Base-by-base conservation (phyloP, 2,797 vertebrate genomes). In the Paguma larvata region DNA sequence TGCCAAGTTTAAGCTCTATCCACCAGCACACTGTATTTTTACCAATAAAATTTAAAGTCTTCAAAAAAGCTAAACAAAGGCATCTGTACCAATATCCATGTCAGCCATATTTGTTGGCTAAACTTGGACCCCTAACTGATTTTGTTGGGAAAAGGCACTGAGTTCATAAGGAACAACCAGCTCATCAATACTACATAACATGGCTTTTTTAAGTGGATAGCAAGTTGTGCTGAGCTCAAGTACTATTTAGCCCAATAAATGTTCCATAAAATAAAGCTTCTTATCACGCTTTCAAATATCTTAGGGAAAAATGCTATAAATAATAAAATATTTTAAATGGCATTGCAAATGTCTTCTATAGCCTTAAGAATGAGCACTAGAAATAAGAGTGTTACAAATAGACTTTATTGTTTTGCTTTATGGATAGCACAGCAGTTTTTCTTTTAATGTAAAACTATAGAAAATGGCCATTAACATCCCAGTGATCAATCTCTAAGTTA, bases 291-390 rank as follows among this genome's bases (percentile, higher is more conserved):
- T 94, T 83, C 84, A 95, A 92, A 53, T 85, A 85, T 89, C 27
- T 65, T 5, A 38, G 80, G 53, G 44, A 27, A 89, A 94, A 92
- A 89, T 89, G 41, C 6, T 90, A 89, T 95, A 97, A 95, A 95
- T 97, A 95, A 96, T 96, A 95, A 96, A 95, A 92, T 97, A 90
- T 97, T 97, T 95, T 95, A 91, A 94, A 85, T 82, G 77, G 30
- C 32, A 78, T 85, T 68, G 21, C 41, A 89, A 78, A 96, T 95
- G 19, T 89, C 48, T 15, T 80, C 68, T 46, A 80, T 14, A 72
- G 83, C 48, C 11, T 41, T 85, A 77, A 90, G 78, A 95, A 79
- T 11, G 18, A 92, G 9, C 38, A 72, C 11, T 75, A 21, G 46
- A 94, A 92, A 91, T 89, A 65, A 80, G 59, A 95, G 53, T 88